A percentile compares a stretch with the other conserved stretches of the same genome.
phyloP scores from a whole-genome alignment of 2,113 vertebrate species.

The Ailurus styani region DNA sequence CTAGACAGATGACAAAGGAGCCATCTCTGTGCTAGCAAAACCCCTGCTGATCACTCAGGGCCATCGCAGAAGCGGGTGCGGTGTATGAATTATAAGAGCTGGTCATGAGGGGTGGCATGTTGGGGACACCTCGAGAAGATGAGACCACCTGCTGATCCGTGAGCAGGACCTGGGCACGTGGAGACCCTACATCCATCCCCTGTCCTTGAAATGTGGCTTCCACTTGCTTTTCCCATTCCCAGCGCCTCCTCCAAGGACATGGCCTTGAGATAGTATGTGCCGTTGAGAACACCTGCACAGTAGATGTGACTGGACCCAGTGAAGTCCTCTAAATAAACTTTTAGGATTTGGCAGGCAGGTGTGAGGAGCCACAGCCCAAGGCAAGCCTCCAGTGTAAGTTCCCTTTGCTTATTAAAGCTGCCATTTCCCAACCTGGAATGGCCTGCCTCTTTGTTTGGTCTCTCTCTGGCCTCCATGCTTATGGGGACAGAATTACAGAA shows the following conservation, averaged over 20 bases:
- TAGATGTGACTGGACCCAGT: neutral
- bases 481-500: neutral
- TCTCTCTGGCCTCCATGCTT: neutral
- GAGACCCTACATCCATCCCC: neutral
- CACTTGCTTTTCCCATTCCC: neutral
- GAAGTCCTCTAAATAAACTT: neutral
- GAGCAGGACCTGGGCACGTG: neutral
- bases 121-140: neutral
- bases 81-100: neutral
- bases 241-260: neutral
- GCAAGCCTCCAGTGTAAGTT: neutral
- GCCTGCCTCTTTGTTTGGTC: neutral
- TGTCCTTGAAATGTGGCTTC: neutral
- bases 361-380: neutral
- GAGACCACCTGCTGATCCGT: neutral
- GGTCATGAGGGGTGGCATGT: neutral
- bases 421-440: neutral
- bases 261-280: neutral
- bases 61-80: neutral
- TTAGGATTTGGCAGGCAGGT: neutral
- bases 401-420: neutral
- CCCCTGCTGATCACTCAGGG: neutral
- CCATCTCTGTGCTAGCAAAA: neutral
- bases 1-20: neutral
- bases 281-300: neutral